These are phyloP conservation scores for Corvus moneduloides DNA, from an alignment of 2,113 vertebrate genomes.

Conservation along the genomic window DNA sequence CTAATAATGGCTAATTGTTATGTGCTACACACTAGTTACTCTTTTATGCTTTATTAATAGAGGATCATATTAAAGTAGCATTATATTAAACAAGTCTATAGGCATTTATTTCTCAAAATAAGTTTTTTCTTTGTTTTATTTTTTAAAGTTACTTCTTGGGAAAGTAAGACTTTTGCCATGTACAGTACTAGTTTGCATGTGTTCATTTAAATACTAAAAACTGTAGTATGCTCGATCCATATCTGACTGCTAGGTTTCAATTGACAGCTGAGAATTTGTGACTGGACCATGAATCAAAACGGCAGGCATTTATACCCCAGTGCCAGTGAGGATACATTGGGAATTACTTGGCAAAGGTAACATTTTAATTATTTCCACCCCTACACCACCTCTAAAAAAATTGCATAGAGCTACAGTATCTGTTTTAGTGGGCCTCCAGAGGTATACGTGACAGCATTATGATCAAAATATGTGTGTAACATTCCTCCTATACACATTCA, in stretches of 20 bases:
- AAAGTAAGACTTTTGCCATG: slow-evolving; percentile 77
- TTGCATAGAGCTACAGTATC: slow-evolving; percentile 72
- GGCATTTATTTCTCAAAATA: slow-evolving; percentile 70
- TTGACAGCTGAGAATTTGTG: slow-evolving; percentile 99
- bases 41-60: slow-evolving; percentile 76
- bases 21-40: slow-evolving; percentile 73
- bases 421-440: slow-evolving; percentile 66
- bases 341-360: slow-evolving; percentile 99
- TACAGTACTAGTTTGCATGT: slow-evolving; percentile 85
- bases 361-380: slow-evolving; percentile 98
- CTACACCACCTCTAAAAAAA: slow-evolving; percentile 79
- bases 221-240: slow-evolving; percentile 95
- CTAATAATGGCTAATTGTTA: slow-evolving; percentile 79
- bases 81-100: slow-evolving; percentile 59
- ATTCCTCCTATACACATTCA: slow-evolving; percentile 45
- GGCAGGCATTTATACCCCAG: slow-evolving; percentile 99
- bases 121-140: slow-evolving; percentile 55
- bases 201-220: slow-evolving; percentile 91
- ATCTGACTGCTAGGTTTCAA: slow-evolving; percentile 99
- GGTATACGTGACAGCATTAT: slow-evolving; percentile 58
- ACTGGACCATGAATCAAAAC: slow-evolving; percentile 99
- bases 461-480: neutral
- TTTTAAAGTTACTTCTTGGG: slow-evolving; percentile 67
- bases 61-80: slow-evolving; percentile 59
- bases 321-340: slow-evolving; percentile 99